These are phyloP conservation scores for Peromyscus nudipes DNA, from an alignment of 2,797 vertebrate genomes.

Conservation along the genomic window DNA sequence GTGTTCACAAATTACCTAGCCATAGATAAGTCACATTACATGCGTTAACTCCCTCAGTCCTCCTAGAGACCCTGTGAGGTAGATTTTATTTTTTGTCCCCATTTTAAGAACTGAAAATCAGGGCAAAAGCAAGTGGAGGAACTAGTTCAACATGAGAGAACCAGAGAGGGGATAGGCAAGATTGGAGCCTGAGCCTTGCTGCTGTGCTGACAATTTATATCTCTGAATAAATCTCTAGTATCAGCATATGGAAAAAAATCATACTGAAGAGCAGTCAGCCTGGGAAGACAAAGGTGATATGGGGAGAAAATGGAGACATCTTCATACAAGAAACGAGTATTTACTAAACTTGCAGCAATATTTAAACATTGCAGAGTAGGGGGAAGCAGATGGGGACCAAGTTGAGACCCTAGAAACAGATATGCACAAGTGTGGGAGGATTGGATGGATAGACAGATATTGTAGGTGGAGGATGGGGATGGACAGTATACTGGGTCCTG, in stretches of 20 bases:
- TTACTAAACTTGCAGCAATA: not conserved
- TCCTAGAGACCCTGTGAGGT: not conserved
- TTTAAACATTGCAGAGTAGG: not conserved
- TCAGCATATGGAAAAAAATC: not conserved
- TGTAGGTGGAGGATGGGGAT: not conserved
- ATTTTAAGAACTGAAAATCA: conserved; percentile 11
- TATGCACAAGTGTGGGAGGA: not conserved
- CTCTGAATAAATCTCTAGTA: not conserved
- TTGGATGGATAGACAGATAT: not conserved
- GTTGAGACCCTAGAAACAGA: not conserved
- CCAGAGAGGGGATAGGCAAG: not conserved
- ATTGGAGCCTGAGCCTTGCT: accelerated
- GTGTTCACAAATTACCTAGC: not conserved
- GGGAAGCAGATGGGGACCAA: not conserved
- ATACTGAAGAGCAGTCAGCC: not conserved
- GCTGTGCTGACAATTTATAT: not conserved
- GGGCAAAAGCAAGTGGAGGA: not conserved
- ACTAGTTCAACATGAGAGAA: not conserved
- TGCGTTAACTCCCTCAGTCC: not conserved
- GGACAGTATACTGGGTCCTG: not conserved
- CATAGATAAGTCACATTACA: not conserved
- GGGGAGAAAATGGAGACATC: not conserved
- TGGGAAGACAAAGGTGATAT: not conserved
- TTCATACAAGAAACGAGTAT: not conserved
- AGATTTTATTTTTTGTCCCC: not conserved